Conservation (phyloP, 1,140 invertebrate genomes). For the Araneus ventricosus region DNA sequence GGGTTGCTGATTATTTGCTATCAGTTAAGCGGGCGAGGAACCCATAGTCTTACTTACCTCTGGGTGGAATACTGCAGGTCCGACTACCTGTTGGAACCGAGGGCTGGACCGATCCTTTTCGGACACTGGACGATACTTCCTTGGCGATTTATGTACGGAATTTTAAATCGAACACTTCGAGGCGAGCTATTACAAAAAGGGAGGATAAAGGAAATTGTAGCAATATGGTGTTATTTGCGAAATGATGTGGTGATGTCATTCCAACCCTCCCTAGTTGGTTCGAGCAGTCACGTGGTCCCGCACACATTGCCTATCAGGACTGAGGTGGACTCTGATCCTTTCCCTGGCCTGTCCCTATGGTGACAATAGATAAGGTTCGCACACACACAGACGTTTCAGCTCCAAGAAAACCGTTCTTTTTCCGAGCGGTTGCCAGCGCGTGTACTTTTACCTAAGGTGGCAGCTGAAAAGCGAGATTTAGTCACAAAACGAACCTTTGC, state of each 20-base stretch:
- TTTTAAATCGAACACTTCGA: slow-evolving; percentile 5
- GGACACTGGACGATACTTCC: background rate
- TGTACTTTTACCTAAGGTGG: slow-evolving; percentile 55
- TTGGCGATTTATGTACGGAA: slow-evolving; percentile 1
- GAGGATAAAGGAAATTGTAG: slow-evolving; percentile 43
- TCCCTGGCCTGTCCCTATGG: slow-evolving; percentile 62
- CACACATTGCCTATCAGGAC: slow-evolving; percentile 66
- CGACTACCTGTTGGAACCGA: background rate
- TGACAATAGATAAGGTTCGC: slow-evolving; percentile 59
- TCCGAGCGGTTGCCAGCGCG: background rate
- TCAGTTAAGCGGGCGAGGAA: slow-evolving; percentile 45
- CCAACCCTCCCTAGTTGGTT: slow-evolving; percentile 61
- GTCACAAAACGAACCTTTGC: slow-evolving; percentile 20
- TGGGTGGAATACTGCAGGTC: slow-evolving; percentile 22
- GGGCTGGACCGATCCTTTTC: background rate
- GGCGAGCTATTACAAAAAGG: slow-evolving; percentile 38
- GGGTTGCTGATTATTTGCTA: slow-evolving; percentile 68
- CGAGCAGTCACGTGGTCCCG: slow-evolving; percentile 28
- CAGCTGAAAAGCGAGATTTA: slow-evolving; percentile 1
- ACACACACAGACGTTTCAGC: slow-evolving; percentile 11
- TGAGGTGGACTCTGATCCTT: slow-evolving; percentile 63
- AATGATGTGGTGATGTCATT: slow-evolving; percentile 61
- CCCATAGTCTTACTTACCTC: slow-evolving; percentile 62
- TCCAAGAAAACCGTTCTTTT: slow-evolving; percentile 36
- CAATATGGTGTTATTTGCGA: slow-evolving; percentile 68